phyloP scores from a whole-genome alignment of 2,888 invertebrate genomes.

The Ophioninae sp. region DNA sequence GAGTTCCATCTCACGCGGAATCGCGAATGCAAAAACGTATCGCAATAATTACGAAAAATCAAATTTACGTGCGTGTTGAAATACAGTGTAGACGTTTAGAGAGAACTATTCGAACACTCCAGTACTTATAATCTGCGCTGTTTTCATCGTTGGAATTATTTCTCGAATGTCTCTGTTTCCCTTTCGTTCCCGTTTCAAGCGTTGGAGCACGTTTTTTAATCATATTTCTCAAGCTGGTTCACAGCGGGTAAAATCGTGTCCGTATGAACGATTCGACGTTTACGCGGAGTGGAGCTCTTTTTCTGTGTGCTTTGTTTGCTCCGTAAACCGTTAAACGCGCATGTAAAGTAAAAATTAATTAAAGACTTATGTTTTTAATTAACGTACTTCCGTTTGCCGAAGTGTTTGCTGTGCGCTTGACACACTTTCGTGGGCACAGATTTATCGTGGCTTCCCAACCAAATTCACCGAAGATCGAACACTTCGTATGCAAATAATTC shows the following conservation, averaged over 20 bases:
- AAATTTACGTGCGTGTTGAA: background rate
- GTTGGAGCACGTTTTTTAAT: background rate
- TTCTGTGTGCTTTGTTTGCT: background rate
- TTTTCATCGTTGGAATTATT: background rate
- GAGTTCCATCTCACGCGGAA: background rate
- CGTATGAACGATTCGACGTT: background rate
- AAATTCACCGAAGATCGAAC: background rate
- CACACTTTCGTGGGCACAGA: slow-evolving; percentile 27
- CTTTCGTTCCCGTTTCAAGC: background rate
- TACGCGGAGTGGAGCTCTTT: background rate
- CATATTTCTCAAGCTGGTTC: slow-evolving; percentile 9
- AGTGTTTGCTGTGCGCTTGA: slow-evolving; percentile 34
- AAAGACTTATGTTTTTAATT: slow-evolving; percentile 8
- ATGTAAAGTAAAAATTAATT: background rate
- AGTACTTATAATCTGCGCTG: background rate
- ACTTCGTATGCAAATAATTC: background rate
- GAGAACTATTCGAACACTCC: background rate
- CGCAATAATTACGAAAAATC: background rate
- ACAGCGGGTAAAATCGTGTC: slow-evolving; percentile 4
- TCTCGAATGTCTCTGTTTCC: background rate
- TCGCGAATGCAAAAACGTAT: background rate
- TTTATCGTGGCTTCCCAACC: slow-evolving; percentile 2
- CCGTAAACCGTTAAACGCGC: background rate
- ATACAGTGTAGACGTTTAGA: background rate
- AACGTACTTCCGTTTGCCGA: slow-evolving; percentile 11